These are phyloP conservation scores for Muscidifurax raptorellus DNA, from an alignment of 1,140 invertebrate genomes.

Conservation along the genomic window DNA sequence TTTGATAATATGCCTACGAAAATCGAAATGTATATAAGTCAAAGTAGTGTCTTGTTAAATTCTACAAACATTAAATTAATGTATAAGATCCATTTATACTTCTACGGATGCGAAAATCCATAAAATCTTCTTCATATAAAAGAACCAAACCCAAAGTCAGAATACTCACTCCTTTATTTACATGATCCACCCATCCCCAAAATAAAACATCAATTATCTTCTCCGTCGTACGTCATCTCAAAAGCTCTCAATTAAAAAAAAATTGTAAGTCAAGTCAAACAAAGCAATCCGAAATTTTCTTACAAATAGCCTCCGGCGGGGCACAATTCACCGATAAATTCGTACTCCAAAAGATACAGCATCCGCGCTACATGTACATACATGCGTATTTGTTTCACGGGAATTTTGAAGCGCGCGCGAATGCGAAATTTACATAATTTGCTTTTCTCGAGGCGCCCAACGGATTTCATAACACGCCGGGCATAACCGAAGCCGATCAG, in stretches of 20 bases:
- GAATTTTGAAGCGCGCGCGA: neutral
- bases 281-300: too few relatives aligned
- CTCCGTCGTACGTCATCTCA: too few relatives aligned
- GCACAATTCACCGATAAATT: neutral
- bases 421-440: slow-evolving; percentile 24
- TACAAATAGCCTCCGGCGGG: too few relatives aligned
- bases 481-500: neutral
- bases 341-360: neutral
- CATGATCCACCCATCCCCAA: neutral
- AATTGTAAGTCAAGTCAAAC: too few relatives aligned
- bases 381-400: neutral
- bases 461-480: neutral
- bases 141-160: neutral
- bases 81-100: too few relatives aligned
- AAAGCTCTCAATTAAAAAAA: too few relatives aligned
- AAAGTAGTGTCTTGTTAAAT: too few relatives aligned
- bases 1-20: too few relatives aligned
- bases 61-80: too few relatives aligned
- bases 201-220: neutral
- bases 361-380: neutral
- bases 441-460: neutral
- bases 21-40: too few relatives aligned
- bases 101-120: too few relatives aligned
- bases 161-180: neutral
- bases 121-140: neutral